Evolutionary conservation across 2,888 invertebrate genomes (phyloP).

Genomic region (Cremastobaeus sp.): DNA sequence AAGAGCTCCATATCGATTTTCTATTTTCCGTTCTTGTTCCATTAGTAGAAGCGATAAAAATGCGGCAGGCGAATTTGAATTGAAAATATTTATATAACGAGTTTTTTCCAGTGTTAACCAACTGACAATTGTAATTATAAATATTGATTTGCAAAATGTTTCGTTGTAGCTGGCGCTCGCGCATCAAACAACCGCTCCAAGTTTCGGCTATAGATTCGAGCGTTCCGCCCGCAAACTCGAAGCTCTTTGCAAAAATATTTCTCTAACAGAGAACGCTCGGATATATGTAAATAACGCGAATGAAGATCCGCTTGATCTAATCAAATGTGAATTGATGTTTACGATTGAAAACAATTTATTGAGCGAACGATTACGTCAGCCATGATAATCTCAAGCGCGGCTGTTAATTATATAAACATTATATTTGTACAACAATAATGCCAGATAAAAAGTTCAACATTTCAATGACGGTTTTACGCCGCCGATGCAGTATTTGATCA

Average conservation of each 20-base stretch:
- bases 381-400: slow-evolving; percentile 26
- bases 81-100: slow-evolving; percentile 13
- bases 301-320: slow-evolving; percentile 21
- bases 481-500: not conserved
- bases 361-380: slow-evolving; percentile 20
- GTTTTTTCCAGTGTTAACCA: slow-evolving; percentile 1
- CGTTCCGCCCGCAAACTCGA: no score
- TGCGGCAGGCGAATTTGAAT: slow-evolving; percentile 2
- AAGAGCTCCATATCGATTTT: slow-evolving; percentile 9
- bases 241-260: slow-evolving; percentile 13
- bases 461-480: slow-evolving; percentile 22
- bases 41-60: slow-evolving; percentile 8
- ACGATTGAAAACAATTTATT: slow-evolving; percentile 46
- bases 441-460: slow-evolving; percentile 7
- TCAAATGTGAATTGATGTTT: slow-evolving; percentile 38
- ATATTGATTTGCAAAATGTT: not conserved
- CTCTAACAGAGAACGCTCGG: not conserved
- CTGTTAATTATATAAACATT: slow-evolving; percentile 31
- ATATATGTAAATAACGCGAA: slow-evolving; percentile 34
- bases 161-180: no score
- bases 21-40: slow-evolving; percentile 1
- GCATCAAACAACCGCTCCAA: no score
- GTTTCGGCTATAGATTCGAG: no score
- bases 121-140: not conserved
- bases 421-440: slow-evolving; percentile 25